Evolutionary conservation across 2,797 vertebrate species (phyloP).

Genomic region (Liparis tanakae): DNA sequence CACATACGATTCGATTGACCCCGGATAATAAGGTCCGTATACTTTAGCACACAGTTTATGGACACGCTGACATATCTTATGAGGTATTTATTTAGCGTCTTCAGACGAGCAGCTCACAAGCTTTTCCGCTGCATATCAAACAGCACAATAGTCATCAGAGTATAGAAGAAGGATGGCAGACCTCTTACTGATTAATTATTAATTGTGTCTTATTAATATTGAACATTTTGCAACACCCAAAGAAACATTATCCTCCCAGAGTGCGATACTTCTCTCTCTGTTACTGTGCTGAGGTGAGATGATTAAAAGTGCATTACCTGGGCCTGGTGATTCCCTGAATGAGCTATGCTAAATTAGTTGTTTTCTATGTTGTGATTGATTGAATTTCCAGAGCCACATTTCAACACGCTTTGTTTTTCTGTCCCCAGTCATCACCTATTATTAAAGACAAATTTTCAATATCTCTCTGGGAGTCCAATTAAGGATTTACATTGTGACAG

Average conservation of each 20-base stretch:
- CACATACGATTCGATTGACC: slow-evolving; percentile 59
- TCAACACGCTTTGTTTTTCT: slow-evolving; percentile 98
- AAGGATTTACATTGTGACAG: slow-evolving; percentile 99
- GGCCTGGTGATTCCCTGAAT: slow-evolving; percentile 93
- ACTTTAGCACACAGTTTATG: slow-evolving; percentile 43
- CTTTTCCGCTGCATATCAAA: slow-evolving; percentile 26
- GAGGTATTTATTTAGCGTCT: slow-evolving; percentile 49
- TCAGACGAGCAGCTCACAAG: slow-evolving; percentile 4
- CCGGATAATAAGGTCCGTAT: slow-evolving; percentile 48
- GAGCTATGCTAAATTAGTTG: slow-evolving; percentile 98
- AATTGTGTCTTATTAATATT: slow-evolving; percentile 70
- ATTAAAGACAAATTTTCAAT: slow-evolving; percentile 99
- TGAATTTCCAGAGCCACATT: slow-evolving; percentile 94
- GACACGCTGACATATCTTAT: slow-evolving; percentile 27
- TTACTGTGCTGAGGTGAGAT: slow-evolving; percentile 88
- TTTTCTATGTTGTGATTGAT: slow-evolving; percentile 99
- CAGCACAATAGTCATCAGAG: slow-evolving; percentile 14
- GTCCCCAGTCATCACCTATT: slow-evolving; percentile 99
- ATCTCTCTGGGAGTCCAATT: slow-evolving; percentile 99
- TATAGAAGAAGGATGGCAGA: slow-evolving; percentile 29
- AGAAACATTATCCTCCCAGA: slow-evolving; percentile 75
- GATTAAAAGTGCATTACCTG: slow-evolving; percentile 99
- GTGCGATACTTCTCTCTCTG: slow-evolving; percentile 62
- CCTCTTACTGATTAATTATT: slow-evolving; percentile 62
- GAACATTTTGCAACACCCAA: slow-evolving; percentile 67